Evolutionary conservation across 2,797 vertebrate genomes (phyloP).

Genomic region (Pelochelys cantorii): DNA sequence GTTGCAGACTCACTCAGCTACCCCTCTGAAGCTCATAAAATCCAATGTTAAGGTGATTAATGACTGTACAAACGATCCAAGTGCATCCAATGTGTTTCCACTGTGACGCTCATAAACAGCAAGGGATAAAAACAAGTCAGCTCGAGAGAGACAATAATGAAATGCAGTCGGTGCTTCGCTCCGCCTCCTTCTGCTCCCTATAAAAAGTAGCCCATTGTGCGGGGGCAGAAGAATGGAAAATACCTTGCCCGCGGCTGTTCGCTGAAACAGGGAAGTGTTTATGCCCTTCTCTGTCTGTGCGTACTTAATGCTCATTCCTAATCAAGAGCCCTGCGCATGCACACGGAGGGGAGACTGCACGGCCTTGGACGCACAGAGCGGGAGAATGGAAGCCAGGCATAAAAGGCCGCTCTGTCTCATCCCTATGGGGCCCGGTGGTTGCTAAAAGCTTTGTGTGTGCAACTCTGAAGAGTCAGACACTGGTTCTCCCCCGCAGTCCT

Average conservation of each 20-base stretch:
- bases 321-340: neutral
- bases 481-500: neutral
- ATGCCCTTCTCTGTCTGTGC: neutral
- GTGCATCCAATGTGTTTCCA: neutral
- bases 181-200: neutral
- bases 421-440: neutral
- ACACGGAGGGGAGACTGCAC: neutral
- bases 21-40: neutral
- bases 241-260: neutral
- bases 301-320: neutral
- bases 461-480: neutral
- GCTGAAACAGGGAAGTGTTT: neutral
- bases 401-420: neutral
- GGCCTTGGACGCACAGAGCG: neutral
- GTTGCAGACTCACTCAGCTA: too few relatives aligned
- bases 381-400: neutral
- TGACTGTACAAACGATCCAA: neutral
- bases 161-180: neutral
- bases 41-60: neutral
- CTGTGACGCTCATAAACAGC: neutral
- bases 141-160: neutral
- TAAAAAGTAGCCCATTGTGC: neutral
- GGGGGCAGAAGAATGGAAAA: neutral
- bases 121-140: neutral
- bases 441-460: neutral